A percentile compares a stretch with the other conserved stretches of the same genome.
Conservation (phyloP, 2,888 invertebrate species). For the Drosophila maculinotata region DNA sequence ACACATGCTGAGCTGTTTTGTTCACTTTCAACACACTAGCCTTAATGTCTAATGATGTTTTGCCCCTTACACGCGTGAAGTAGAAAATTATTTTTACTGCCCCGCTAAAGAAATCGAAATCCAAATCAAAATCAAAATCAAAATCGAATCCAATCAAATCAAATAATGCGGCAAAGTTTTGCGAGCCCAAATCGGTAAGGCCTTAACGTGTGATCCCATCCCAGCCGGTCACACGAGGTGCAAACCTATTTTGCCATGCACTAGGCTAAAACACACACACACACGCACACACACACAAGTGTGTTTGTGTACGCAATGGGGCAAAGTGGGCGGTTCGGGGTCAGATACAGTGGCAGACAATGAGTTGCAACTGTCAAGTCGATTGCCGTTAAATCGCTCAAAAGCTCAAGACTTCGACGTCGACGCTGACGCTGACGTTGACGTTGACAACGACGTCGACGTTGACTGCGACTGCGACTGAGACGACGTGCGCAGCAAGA, state of each 20-base stretch:
- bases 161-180: no score
- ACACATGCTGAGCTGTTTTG: constrained; percentile 61
- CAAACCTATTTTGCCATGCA: no score
- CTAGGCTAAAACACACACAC: no score
- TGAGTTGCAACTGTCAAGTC: constrained; percentile 65
- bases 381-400: constrained; percentile 60
- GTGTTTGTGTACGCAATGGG: neutral
- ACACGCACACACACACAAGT: no score
- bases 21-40: constrained; percentile 62
- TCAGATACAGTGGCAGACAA: constrained; percentile 44
- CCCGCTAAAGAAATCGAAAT: constrained; percentile 23
- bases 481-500: constrained; percentile 36
- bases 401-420: constrained; percentile 39
- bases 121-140: no score
- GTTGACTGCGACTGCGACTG: no score
- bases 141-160: no score
- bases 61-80: constrained; percentile 61
- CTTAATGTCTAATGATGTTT: constrained; percentile 63
- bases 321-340: constrained; percentile 44
- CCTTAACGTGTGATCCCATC: no score
- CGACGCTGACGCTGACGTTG: no score
- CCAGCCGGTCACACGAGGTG: no score
- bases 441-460: no score
- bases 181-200: no score
- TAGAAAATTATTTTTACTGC: constrained; percentile 57